Conservation (phyloP, 2,113 vertebrate species). For the Tylochromis polylepis region DNA sequence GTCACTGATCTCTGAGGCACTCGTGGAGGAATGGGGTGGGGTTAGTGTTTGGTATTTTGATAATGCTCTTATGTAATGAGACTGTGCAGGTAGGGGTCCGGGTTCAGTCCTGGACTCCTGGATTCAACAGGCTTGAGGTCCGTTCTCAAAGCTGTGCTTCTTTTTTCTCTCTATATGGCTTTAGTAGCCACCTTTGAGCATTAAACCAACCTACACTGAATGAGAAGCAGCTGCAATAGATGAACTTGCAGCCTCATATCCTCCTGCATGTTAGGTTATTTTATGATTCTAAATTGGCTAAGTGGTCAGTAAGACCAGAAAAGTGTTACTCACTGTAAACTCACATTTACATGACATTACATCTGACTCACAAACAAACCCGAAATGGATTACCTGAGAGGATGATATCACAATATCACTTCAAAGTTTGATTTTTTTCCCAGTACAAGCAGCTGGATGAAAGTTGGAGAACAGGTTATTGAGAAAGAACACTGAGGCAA, state of each 20-base stretch:
- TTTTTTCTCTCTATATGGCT: neutral
- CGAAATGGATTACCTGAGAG: neutral
- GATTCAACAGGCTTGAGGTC: neutral
- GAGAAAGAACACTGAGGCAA: neutral
- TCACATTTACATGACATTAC: neutral
- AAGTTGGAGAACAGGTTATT: neutral
- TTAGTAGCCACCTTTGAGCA: neutral
- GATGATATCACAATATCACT: neutral
- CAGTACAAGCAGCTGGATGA: neutral
- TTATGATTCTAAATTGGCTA: neutral
- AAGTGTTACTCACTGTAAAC: neutral
- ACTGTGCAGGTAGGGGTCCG: neutral
- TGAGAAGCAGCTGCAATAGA: neutral
- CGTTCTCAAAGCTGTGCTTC: neutral
- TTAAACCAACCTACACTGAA: neutral
- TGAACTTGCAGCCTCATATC: neutral
- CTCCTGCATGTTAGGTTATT: neutral
- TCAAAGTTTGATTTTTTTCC: neutral
- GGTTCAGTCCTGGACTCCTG: neutral
- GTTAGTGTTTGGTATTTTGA: neutral
- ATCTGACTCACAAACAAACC: neutral
- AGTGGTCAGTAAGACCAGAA: neutral
- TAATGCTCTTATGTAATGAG: neutral
- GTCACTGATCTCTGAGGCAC: neutral
- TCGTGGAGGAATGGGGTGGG: neutral